phyloP scores from a whole-genome alignment of 2,113 vertebrate genomes.

The Chaetops frenatus region DNA sequence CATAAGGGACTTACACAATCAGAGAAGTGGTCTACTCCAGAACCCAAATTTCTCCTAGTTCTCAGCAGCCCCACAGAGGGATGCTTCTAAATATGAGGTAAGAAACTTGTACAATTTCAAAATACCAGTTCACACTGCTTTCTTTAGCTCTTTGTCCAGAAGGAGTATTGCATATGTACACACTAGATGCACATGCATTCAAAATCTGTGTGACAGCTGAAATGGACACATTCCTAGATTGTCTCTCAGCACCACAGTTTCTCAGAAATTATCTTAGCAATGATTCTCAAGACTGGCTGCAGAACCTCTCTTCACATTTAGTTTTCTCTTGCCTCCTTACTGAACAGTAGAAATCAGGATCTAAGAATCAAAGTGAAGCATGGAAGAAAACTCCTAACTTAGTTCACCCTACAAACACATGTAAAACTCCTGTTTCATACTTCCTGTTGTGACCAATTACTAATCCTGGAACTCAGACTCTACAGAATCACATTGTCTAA shows the following conservation, averaged over 20 bases:
- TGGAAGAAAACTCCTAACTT: neutral
- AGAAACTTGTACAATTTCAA: neutral
- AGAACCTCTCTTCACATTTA: neutral
- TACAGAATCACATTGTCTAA: neutral
- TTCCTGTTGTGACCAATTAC: neutral
- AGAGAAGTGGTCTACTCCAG: neutral
- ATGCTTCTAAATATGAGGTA: neutral
- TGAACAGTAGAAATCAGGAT: neutral
- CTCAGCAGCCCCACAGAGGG: neutral
- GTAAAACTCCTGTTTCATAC: neutral
- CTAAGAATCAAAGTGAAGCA: neutral
- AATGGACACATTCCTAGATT: neutral
- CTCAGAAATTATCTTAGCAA: neutral
- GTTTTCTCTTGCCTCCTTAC: neutral
- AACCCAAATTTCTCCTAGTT: neutral
- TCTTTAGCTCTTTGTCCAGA: neutral
- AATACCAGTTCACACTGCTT: neutral
- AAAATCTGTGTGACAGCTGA: neutral
- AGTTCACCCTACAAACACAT: neutral
- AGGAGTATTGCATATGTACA: neutral
- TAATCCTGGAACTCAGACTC: neutral
- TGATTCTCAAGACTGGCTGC: neutral
- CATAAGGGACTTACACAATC: neutral
- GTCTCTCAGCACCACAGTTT: neutral
- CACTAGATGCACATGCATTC: neutral